Evolutionary conservation across 2,797 vertebrate species (phyloP).

Genomic region (Argya squamiceps): DNA sequence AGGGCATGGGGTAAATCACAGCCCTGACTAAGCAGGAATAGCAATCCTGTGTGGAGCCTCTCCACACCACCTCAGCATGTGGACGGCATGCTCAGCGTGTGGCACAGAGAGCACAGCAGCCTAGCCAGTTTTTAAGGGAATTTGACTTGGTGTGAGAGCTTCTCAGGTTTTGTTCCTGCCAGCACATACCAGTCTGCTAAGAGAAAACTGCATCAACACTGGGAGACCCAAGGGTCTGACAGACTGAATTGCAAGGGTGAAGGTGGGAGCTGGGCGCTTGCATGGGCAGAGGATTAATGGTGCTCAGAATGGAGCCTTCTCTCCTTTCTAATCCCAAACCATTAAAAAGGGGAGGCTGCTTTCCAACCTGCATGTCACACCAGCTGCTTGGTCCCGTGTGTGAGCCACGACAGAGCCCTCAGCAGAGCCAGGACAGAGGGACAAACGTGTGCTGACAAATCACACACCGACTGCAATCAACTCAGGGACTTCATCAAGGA

Average conservation of each 20-base stretch:
- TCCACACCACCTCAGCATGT: fast-evolving
- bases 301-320: background rate
- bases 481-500: fast-evolving
- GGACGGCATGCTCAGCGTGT: fast-evolving
- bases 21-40: background rate
- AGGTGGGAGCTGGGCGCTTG: background rate
- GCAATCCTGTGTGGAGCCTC: background rate
- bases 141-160: background rate
- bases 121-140: background rate
- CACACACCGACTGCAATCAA: fast-evolving
- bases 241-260: background rate
- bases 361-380: background rate
- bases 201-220: background rate
- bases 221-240: background rate
- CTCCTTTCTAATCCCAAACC: background rate
- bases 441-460: background rate
- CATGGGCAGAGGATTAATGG: background rate
- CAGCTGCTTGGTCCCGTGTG: fast-evolving
- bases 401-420: background rate
- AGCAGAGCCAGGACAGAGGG: background rate
- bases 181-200: background rate
- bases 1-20: background rate
- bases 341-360: background rate
- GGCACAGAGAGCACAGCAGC: background rate
- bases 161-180: background rate